These are phyloP conservation scores for Platypus cylindrus DNA, from an alignment of 2,888 invertebrate species.

Conservation along the genomic window DNA sequence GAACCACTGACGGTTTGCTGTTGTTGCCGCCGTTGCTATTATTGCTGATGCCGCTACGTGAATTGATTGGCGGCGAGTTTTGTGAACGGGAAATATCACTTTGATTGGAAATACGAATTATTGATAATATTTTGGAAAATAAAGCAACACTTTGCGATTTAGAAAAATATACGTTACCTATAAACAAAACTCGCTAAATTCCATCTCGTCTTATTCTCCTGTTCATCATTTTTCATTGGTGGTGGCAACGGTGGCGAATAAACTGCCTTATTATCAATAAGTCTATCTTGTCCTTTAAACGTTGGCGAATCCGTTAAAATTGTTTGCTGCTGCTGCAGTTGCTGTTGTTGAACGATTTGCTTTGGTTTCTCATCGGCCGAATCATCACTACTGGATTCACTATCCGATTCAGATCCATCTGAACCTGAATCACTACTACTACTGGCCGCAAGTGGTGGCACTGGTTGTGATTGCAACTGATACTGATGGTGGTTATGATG, in stretches of 20 bases:
- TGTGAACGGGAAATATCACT: slow-evolving; percentile 12
- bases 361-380: slow-evolving; percentile 39
- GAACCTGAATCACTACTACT: slow-evolving; percentile 48
- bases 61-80: slow-evolving; percentile 14
- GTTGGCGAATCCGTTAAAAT: neutral
- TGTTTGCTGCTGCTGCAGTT: no score
- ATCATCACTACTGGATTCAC: slow-evolving; percentile 41
- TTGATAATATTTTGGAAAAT: no score
- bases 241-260: slow-evolving; percentile 4
- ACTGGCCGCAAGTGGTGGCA: slow-evolving; percentile 4
- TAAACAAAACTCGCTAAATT: slow-evolving; percentile 35
- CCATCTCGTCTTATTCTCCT: slow-evolving; percentile 28
- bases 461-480: slow-evolving; percentile 3
- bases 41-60: no score
- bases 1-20: slow-evolving; percentile 13
- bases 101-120: slow-evolving; percentile 11
- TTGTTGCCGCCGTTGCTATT: no score
- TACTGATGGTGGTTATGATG: slow-evolving; percentile 3
- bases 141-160: neutral
- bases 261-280: neutral
- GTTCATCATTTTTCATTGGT: slow-evolving; percentile 30
- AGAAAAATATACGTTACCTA: slow-evolving; percentile 5
- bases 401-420: slow-evolving; percentile 48
- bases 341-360: no score
- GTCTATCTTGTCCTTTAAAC: neutral